A percentile compares a stretch with the other conserved stretches of the same genome.
phyloP scores from a whole-genome alignment of 2,113 vertebrate species.

The Xenus cinereus region DNA sequence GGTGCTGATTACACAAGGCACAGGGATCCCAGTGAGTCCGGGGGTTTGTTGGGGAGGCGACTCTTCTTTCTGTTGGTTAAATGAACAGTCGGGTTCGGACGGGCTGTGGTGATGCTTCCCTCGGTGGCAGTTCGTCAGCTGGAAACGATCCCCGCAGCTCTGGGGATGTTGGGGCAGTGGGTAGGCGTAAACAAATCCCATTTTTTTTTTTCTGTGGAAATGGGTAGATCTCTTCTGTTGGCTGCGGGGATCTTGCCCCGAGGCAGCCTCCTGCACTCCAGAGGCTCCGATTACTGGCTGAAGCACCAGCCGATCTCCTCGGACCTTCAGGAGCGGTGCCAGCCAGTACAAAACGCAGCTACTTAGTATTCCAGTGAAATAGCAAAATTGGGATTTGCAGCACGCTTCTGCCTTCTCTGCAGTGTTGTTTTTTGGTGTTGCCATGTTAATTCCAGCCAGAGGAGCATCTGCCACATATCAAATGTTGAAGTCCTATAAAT shows the following conservation, averaged over 20 bases:
- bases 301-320: neutral
- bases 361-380: neutral
- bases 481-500: neutral
- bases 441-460: neutral
- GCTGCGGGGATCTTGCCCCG: neutral
- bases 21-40: neutral
- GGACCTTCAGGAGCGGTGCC: neutral
- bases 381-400: neutral
- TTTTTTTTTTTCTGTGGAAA: neutral
- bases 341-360: neutral
- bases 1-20: neutral
- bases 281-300: neutral
- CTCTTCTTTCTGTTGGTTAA: rapidly evolving
- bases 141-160: neutral
- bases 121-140: neutral
- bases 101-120: neutral
- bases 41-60: neutral
- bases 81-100: rapidly evolving
- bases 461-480: slow-evolving; percentile 1
- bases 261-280: neutral
- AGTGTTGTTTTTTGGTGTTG: neutral
- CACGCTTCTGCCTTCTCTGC: neutral
- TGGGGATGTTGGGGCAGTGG: neutral
- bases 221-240: neutral
- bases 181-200: neutral